phyloP scores from a whole-genome alignment of 1,140 invertebrate species.

The Polypedilum vanderplanki region DNA sequence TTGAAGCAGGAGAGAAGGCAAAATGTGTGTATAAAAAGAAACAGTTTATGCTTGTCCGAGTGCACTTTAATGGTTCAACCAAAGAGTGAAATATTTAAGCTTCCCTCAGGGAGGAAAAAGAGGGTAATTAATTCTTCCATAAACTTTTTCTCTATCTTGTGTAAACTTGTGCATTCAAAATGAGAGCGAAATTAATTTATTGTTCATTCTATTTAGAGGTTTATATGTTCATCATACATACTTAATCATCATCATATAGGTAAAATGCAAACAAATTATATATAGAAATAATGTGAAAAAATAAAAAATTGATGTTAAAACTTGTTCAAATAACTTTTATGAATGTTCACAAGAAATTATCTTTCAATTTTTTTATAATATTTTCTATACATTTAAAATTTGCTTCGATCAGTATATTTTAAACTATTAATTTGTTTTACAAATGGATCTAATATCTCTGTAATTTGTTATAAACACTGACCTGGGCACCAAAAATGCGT shows the following conservation, averaged over 20 bases:
- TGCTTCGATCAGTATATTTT: too few species aligned
- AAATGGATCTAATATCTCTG: too few species aligned
- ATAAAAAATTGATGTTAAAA: neutral
- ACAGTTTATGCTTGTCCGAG: too few species aligned
- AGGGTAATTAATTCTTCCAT: neutral
- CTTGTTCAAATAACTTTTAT: neutral
- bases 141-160: neutral
- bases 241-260: neutral
- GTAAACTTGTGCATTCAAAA: neutral
- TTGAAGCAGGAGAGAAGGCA: neutral
- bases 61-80: too few species aligned
- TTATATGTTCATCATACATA: neutral
- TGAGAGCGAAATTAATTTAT: neutral
- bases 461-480: too few species aligned
- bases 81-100: neutral
- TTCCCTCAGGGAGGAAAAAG: neutral
- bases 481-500: too few species aligned
- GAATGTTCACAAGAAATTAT: too few species aligned
- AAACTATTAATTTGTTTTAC: too few species aligned
- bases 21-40: neutral
- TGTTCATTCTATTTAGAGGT: neutral
- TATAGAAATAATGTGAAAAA: neutral
- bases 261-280: neutral
- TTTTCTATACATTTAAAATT: too few species aligned
- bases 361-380: too few species aligned